Conservation (phyloP, 2,113 vertebrate species). For the Calyptomena viridis region DNA sequence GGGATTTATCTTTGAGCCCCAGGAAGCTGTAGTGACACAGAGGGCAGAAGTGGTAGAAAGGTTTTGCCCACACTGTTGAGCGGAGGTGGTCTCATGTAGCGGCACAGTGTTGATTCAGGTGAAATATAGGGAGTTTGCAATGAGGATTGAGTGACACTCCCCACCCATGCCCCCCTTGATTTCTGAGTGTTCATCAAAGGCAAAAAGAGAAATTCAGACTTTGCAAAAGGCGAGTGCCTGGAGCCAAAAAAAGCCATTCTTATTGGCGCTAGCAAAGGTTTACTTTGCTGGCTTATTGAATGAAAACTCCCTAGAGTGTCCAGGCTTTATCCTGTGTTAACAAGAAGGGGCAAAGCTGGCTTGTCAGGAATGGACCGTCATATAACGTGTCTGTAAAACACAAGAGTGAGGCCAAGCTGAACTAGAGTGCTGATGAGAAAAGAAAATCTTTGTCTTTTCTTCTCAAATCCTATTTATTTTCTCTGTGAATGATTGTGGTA, state of each 20-base stretch:
- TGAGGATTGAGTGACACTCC: neutral
- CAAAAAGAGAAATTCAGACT: conserved; percentile 34
- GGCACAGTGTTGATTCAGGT: neutral
- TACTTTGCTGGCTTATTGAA: conserved; percentile 53
- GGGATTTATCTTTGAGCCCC: conserved; percentile 36
- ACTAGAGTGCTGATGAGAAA: neutral
- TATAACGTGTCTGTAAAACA: neutral
- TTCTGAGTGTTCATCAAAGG: conserved; percentile 1
- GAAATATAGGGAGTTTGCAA: neutral
- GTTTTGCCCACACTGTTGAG: neutral
- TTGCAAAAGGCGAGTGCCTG: conserved; percentile 37
- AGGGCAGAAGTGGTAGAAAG: neutral
- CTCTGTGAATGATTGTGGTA: conserved; percentile 13
- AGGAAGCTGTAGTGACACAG: conserved; percentile 5
- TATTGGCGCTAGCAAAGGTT: conserved; percentile 44
- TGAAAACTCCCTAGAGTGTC: conserved; percentile 54
- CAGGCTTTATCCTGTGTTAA: conserved; percentile 55
- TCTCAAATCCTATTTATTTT: conserved; percentile 45
- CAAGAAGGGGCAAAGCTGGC: conserved; percentile 15
- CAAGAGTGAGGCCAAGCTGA: neutral
- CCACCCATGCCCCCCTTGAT: neutral
- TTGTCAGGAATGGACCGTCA: neutral
- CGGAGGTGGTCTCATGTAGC: neutral
- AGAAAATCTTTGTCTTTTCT: neutral
- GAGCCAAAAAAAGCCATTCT: conserved; percentile 51